Percentiles rank a stretch among this genome's conserved stretches.
Conservation (phyloP, 2,888 invertebrate species). For the Sminthurinus aureus region DNA sequence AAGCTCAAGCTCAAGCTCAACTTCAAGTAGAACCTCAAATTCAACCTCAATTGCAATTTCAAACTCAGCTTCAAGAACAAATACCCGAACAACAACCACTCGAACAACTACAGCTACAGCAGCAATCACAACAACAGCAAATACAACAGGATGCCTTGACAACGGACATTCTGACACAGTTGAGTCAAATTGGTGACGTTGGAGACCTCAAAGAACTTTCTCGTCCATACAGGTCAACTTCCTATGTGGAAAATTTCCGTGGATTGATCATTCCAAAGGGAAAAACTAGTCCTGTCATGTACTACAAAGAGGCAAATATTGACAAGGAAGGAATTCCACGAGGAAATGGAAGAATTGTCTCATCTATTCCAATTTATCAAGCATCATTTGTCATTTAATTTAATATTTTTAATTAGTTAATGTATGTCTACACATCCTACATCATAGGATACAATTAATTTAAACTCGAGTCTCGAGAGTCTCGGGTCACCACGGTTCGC, state of each 20-base stretch:
- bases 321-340: conserved; percentile 13
- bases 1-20: neutral
- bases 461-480: too few relatives aligned
- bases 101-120: neutral
- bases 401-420: neutral
- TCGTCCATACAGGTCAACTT: neutral
- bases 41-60: too few relatives aligned
- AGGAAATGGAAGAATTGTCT: conserved; percentile 30
- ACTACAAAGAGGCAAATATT: conserved; percentile 2
- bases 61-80: neutral
- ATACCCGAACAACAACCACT: neutral
- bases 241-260: neutral
- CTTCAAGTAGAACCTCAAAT: too few relatives aligned
- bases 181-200: neutral
- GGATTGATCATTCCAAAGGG: neutral
- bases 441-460: too few relatives aligned
- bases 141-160: neutral
- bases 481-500: too few relatives aligned
- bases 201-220: neutral
- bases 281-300: neutral
- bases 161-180: neutral
- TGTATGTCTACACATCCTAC: too few relatives aligned
- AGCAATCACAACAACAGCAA: neutral
- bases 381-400: conserved; percentile 37
- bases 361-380: conserved; percentile 46